Base-by-base conservation (phyloP, 23 tunicate species). In the Ciona savignyi region DNA sequence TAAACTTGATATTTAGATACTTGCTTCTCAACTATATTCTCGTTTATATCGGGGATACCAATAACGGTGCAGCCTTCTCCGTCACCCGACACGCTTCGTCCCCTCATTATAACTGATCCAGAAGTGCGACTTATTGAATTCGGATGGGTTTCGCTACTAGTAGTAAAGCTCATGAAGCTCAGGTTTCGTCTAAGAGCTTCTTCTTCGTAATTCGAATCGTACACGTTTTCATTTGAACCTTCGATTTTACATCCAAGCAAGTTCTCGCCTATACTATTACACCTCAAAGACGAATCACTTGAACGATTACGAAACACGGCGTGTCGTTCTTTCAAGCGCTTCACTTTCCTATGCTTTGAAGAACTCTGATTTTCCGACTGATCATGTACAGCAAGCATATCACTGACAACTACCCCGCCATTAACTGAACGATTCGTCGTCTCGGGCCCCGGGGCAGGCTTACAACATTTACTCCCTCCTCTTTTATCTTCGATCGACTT, bases 91-190 rank as follows among this genome's bases (percentile, higher is more conserved):
- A 42, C 56, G 56, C 56, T 6, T 42, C 56, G 56, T 42, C 56
- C 56, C 15, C 56, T 42, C 56, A 42, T 42, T 42, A 42, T 42
- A 42, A 6, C 56, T 6, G 56, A 6, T 6, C 15, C 15, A 15
- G 9, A 15, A 15, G 15, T 9, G 9, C 56, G 56, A 15, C 15
- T 42, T 42, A 42, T 42, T 42, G 56, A 42, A 6, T 15, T 42
- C 9, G 11, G 56, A 6, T 15, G 9, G 11, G 9, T 42, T 15
- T 42, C 74, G 30, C 56, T 6, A 15, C 56, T 42, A 42, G 11
- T 15, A 60, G 62, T 63, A 26, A 82, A 21, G 70, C 87, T 82
- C 19, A 82, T 82, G 30, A 35, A 24, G 27, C 87, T 68, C 2
- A 82, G 42, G 35, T 68, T 74, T 28, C 75, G 30, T 32, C 87